Evolutionary conservation across 2,113 vertebrate species (phyloP).

Genomic region (Morone saxatilis): DNA sequence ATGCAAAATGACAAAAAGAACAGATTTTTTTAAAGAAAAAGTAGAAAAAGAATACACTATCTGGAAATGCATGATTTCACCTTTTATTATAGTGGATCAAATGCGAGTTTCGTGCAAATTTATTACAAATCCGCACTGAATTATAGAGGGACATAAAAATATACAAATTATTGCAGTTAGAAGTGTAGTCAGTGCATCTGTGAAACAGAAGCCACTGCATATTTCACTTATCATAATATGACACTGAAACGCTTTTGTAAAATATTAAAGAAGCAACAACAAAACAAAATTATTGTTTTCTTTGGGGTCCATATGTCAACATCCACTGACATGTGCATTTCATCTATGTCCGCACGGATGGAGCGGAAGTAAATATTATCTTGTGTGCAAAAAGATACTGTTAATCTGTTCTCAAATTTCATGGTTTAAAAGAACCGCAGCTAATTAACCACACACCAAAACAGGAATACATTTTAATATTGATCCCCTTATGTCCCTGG

Average conservation of each 20-base stretch:
- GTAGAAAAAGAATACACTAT: background rate
- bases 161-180: conserved; percentile 11
- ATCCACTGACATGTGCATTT: conserved; percentile 59
- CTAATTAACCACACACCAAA: conserved; percentile 88
- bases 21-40: background rate
- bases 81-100: conserved; percentile 31
- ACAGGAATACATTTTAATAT: conserved; percentile 89
- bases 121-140: conserved; percentile 50
- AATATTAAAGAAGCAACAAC: conserved; percentile 29
- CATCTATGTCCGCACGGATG: conserved; percentile 48
- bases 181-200: conserved; percentile 3
- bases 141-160: conserved; percentile 20
- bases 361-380: conserved; percentile 76
- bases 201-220: conserved; percentile 8
- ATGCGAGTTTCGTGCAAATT: conserved; percentile 51
- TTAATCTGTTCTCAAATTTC: conserved; percentile 87
- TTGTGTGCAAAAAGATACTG: conserved; percentile 78
- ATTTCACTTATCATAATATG: conserved; percentile 20
- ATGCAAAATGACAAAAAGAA: background rate
- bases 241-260: conserved; percentile 23
- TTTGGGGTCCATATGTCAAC: conserved; percentile 62
- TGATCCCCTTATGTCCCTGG: conserved; percentile 80
- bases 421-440: conserved; percentile 85
- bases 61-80: conserved; percentile 5
- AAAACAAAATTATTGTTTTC: conserved; percentile 25